A percentile compares a stretch with the other conserved stretches of the same genome.
Conservation (phyloP, 2,113 vertebrate species). For the Machaerirhynchus nigripectus region DNA sequence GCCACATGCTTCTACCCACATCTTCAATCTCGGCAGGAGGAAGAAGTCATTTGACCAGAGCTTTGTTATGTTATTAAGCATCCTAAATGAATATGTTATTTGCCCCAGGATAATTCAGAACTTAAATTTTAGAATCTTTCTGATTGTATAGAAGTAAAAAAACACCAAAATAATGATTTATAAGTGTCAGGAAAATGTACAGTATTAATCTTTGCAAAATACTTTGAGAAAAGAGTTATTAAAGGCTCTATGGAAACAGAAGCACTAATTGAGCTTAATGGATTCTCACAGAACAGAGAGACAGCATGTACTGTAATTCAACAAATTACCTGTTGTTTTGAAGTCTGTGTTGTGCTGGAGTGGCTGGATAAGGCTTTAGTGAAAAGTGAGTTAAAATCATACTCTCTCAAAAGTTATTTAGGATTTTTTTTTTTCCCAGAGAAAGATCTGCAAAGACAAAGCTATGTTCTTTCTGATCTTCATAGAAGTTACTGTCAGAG, state of each 20-base stretch:
- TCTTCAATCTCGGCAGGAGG: not conserved
- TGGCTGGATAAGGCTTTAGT: not conserved
- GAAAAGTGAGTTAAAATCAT: not conserved
- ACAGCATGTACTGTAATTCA: slow-evolving; percentile 34
- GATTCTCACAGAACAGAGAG: slow-evolving; percentile 23
- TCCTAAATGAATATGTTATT: not conserved
- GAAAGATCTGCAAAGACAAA: not conserved
- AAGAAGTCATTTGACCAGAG: not conserved
- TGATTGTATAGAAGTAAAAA: not conserved
- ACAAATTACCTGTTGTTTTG: slow-evolving; percentile 52
- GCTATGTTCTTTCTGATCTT: not conserved
- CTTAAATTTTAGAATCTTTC: not conserved
- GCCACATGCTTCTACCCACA: not conserved
- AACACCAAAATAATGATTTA: not conserved
- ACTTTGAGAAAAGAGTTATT: not conserved
- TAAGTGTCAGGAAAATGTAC: not conserved
- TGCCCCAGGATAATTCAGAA: not conserved
- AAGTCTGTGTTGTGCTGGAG: slow-evolving; percentile 1
- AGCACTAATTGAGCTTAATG: slow-evolving; percentile 56
- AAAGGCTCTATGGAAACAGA: slow-evolving; percentile 38
- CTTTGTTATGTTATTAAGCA: not conserved
- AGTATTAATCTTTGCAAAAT: not conserved
- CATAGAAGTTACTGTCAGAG: not conserved
- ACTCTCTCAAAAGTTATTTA: not conserved
- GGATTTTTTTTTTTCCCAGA: not conserved